These are phyloP conservation scores for Leptinotarsa tumamoca DNA, from an alignment of 2,888 invertebrate species.

Conservation along the genomic window DNA sequence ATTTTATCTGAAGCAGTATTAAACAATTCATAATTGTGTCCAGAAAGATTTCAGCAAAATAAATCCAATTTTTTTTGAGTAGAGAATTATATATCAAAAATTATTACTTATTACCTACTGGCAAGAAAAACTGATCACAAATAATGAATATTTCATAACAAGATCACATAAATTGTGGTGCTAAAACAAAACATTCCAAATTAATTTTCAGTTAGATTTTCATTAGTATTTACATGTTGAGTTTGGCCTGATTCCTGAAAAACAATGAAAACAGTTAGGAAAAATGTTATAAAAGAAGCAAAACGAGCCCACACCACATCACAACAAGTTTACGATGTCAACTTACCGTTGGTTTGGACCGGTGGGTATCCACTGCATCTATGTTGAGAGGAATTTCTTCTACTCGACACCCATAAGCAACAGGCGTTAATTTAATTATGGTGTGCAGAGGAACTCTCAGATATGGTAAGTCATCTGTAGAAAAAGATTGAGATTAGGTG, in stretches of 20 bases:
- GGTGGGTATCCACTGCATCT: slow-evolving; percentile 96
- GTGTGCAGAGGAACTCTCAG: slow-evolving; percentile 93
- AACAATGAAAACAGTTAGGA: slow-evolving; percentile 55
- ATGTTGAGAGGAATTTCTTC: slow-evolving; percentile 93
- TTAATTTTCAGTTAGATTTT: slow-evolving; percentile 21
- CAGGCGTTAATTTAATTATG: slow-evolving; percentile 96
- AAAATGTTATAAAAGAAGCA: slow-evolving; percentile 38
- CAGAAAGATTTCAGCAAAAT: too few species aligned
- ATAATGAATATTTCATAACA: background rate
- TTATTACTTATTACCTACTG: background rate
- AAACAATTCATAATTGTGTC: too few species aligned
- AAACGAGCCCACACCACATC: slow-evolving; percentile 24
- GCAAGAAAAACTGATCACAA: slow-evolving; percentile 11
- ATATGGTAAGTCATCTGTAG: slow-evolving; percentile 88
- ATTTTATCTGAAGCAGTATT: too few species aligned
- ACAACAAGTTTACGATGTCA: slow-evolving; percentile 28
- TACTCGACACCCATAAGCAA: slow-evolving; percentile 97
- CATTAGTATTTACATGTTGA: slow-evolving; percentile 39
- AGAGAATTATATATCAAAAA: background rate
- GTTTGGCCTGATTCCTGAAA: slow-evolving; percentile 63
- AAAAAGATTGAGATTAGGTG: slow-evolving; percentile 5
- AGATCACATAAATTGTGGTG: background rate
- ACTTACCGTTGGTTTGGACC: slow-evolving; percentile 86
- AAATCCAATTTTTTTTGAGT: too few species aligned
- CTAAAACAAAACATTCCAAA: slow-evolving; percentile 3